These are phyloP conservation scores for Siphlonurus alternatus DNA, from an alignment of 2,888 invertebrate species.

Conservation along the genomic window DNA sequence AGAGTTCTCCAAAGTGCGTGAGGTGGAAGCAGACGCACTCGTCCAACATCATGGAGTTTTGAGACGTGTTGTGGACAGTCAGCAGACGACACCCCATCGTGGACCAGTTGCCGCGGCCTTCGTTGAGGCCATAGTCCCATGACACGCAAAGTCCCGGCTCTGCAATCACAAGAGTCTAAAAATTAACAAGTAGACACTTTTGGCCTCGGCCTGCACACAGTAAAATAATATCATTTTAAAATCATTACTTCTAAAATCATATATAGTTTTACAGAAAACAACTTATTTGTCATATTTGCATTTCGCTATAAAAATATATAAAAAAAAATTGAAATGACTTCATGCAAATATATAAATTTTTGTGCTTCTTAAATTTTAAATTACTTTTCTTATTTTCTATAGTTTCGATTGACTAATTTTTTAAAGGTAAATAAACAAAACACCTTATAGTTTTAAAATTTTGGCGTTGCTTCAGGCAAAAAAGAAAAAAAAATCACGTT, in stretches of 20 bases:
- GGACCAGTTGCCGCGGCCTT: slow-evolving; percentile 9
- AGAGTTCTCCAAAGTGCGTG: slow-evolving; percentile 12
- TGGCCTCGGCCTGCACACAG: no score
- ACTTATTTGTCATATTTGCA: not conserved
- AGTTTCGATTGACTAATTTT: no score
- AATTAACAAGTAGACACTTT: no score
- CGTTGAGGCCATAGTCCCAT: slow-evolving; percentile 9
- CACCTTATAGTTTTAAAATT: no score
- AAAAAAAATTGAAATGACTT: no score
- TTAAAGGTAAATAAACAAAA: no score
- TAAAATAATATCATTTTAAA: not conserved
- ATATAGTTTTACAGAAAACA: not conserved
- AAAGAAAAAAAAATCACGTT: not conserved
- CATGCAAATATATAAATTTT: not conserved
- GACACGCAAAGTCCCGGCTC: slow-evolving; percentile 10
- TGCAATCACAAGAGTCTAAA: not conserved
- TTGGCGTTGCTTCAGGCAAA: no score
- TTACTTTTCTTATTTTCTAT: no score
- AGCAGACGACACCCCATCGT: slow-evolving; percentile 5
- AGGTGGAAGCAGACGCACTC: slow-evolving; percentile 10
- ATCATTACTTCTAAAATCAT: not conserved
- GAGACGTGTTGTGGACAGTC: not conserved
- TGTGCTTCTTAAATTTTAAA: not conserved
- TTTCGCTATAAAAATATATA: not conserved
- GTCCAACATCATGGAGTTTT: not conserved